Base-by-base conservation (phyloP, 2,888 invertebrate genomes). In the Ceriagrion tenellum region DNA sequence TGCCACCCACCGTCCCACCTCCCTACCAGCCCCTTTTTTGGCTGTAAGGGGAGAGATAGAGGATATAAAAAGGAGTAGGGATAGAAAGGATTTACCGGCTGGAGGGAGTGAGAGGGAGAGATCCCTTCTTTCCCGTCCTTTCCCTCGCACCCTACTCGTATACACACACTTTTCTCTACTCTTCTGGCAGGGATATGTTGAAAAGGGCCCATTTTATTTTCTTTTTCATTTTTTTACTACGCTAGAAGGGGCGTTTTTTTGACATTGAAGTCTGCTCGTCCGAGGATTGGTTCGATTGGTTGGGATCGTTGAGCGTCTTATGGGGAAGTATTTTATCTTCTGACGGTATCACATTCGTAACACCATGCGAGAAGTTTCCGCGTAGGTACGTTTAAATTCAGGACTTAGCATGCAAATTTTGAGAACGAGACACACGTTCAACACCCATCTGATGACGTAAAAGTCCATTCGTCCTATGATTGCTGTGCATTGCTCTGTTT, bases 251-350 rank as follows among this genome's bases (percentile, higher is more conserved):
- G 35, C 35, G 40, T 35, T 63, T 40, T 40, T 91, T 69, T 63
- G 89, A 55, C n/a, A 26, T 89, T 89, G 91, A 91, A 56, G 59
- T 30, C 90, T 90, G 63, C 30, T 55, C 63, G 63, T 91, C 63
- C 40, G 40, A 91, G 47, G 91, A 63, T 91, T 91, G 91, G 40
- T 91, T 40, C 91, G 59, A 91, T 59, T 91, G 63, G 23, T 69
- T 91, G 63, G n/a, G 35, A 30, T 30, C 63, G 56, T 40, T 91
- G 91, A 63, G 69, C 4, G 35, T 35, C 91, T 40, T 63, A 63
- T 47, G 47, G 47, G 47, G 47, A 47, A 47, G 47, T 47, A 47
- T 47, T 47, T 47, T 8, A 47, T 47, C 47, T 47, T 47, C 47
- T 8, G 4, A 47, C 8, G 47, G 8, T 2, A 47, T 47, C 47